phyloP scores from a whole-genome alignment of 2,888 invertebrate species.

The Epinotia ramella region DNA sequence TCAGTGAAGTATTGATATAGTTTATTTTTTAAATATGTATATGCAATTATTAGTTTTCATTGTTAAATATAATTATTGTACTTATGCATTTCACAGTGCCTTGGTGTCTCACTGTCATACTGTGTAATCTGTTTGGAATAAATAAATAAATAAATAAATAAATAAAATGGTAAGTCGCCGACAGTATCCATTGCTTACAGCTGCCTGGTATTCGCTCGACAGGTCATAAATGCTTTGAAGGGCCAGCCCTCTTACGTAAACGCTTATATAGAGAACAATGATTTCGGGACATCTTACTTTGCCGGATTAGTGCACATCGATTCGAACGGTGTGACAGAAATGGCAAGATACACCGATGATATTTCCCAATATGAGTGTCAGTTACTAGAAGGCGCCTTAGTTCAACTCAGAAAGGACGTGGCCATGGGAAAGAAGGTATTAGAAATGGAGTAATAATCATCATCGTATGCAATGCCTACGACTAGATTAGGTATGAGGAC shows the following conservation, averaged over 20 bases:
- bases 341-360: slow-evolving; percentile 61
- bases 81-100: too few species aligned
- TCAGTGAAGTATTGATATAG: too few species aligned
- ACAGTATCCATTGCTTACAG: slow-evolving; percentile 88
- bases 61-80: too few species aligned
- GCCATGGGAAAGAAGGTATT: slow-evolving; percentile 63
- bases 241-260: slow-evolving; percentile 59
- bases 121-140: too few species aligned
- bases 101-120: too few species aligned
- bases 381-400: slow-evolving; percentile 64
- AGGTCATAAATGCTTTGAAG: slow-evolving; percentile 80
- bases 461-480: neutral
- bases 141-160: too few species aligned
- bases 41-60: too few species aligned
- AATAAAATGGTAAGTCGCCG: slow-evolving; percentile 83
- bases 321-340: slow-evolving; percentile 61
- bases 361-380: slow-evolving; percentile 64
- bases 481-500: neutral
- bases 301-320: slow-evolving; percentile 64
- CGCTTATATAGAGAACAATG: slow-evolving; percentile 72
- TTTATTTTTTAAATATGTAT: too few species aligned
- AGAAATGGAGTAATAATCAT: slow-evolving; percentile 56
- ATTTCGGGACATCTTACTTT: slow-evolving; percentile 72
- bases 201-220: slow-evolving; percentile 84
- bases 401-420: slow-evolving; percentile 66